A percentile compares a stretch with the other conserved stretches of the same genome.
Conservation (phyloP, 2,888 invertebrate genomes). For the Macaria liturata region DNA sequence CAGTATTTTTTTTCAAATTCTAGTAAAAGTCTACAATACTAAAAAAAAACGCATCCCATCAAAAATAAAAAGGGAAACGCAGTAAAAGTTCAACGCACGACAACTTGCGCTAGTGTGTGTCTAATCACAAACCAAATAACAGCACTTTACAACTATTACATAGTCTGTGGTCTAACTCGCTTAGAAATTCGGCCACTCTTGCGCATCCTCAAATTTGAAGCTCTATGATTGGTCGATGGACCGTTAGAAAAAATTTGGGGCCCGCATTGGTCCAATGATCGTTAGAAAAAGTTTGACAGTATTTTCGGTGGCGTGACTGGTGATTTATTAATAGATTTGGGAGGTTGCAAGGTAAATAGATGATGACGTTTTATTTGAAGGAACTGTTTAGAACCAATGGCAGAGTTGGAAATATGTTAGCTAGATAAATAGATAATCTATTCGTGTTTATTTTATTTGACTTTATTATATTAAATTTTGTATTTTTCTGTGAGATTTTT, state of each 20-base stretch:
- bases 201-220: conserved; percentile 58
- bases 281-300: conserved; percentile 62
- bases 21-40: too few species aligned
- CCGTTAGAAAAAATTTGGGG: conserved; percentile 62
- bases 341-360: conserved; percentile 7
- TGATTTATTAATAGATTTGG: conserved; percentile 26
- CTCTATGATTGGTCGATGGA: conserved; percentile 51
- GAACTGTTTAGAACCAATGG: too few species aligned
- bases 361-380: not conserved
- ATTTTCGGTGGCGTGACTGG: conserved; percentile 45
- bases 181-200: conserved; percentile 68
- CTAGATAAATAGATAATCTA: too few species aligned
- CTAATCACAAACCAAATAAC: not conserved
- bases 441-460: too few species aligned
- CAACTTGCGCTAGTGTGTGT: conserved; percentile 49
- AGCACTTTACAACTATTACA: not conserved
- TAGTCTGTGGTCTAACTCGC: conserved; percentile 51
- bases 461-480: too few species aligned
- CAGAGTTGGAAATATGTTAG: too few species aligned
- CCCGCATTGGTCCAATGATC: conserved; percentile 49
- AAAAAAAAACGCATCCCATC: too few species aligned
- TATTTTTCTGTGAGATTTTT: too few species aligned
- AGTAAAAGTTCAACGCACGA: too few species aligned
- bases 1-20: too few species aligned
- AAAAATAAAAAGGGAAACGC: too few species aligned